Evolutionary conservation across 2,113 vertebrate genomes (phyloP), one percentile per base, ranked within the genome.

Genomic region (Panurus biarmicus): DNA sequence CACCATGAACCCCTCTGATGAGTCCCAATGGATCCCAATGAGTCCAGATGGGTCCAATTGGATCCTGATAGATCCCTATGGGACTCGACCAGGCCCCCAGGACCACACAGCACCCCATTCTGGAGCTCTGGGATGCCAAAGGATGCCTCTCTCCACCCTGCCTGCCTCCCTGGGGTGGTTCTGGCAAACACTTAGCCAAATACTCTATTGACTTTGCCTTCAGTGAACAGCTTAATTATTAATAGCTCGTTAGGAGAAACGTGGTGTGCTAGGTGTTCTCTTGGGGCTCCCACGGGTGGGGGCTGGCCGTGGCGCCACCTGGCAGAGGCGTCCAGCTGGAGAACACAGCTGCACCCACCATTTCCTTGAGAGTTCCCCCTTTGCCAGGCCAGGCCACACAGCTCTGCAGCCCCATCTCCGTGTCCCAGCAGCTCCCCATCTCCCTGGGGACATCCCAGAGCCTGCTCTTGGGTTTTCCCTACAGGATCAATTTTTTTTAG

Each of bases 151-250:
- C 66, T 66, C 40, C 54, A 44, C 51, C 61, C 29, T 2, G 36
- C 56, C 71, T 40, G 60, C 33, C 50, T 87, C 42, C 29, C 56
- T 8, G 24, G 25, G 21, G 60, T 71, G 56, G 48, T 45, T 82
- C 53, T 69, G 56, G 69, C 79, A 90, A 93, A 88, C 50, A 81
- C 11, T 29, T 79, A 82, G 24, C 65, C 76, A 84, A 57, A 19
- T 20, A 15, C 54, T 83, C 29, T 96, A 35, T 96, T 96, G 93
- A 96, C 93, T 94, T 95, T 95, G 40, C 58, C 18, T 91, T 76
- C 57, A 93, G 31, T 28, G 22, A 82, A 53, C 9, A 57, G 95
- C 50, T 97, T 97, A 97, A 97, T 96, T 45, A 96, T 97, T 97
- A 97, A 97, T 86, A 44, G 57, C 25, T 54, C 1, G 1, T 45